Conservation (phyloP, 2,113 vertebrate species). For the Syngnathus typhle region DNA sequence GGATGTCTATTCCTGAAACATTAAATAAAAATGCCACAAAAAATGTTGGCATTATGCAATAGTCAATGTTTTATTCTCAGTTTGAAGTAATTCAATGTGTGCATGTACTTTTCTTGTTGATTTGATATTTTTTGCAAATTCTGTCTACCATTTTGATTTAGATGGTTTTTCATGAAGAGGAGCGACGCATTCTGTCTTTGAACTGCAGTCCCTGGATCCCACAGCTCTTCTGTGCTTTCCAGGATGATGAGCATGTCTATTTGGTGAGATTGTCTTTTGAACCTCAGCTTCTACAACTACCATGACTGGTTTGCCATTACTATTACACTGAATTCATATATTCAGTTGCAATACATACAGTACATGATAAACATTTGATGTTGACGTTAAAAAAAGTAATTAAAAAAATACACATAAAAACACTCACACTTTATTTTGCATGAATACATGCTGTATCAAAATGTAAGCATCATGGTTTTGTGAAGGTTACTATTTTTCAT, state of each 20-base stretch:
- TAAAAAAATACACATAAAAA: too few species aligned
- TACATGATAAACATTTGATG: not conserved
- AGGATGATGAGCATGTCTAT: constrained; percentile 87
- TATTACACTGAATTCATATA: not conserved
- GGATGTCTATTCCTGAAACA: constrained; percentile 1
- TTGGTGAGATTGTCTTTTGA: constrained; percentile 74
- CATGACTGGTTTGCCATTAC: not conserved
- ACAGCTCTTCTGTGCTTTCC: constrained; percentile 86
- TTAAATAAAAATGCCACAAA: constrained; percentile 1
- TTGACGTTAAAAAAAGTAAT: not conserved
- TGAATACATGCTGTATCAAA: not conserved
- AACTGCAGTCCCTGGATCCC: constrained; percentile 89
- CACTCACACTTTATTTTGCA: not conserved
- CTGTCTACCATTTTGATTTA: constrained; percentile 38
- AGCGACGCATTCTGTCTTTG: constrained; percentile 78
- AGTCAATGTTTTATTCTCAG: not conserved
- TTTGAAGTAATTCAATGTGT: not conserved
- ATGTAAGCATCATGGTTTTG: not conserved
- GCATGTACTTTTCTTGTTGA: not conserved
- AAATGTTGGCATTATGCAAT: not conserved
- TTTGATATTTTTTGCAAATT: not conserved
- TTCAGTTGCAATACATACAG: not conserved
- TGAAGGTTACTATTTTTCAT: constrained; percentile 4
- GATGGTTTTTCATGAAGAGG: constrained; percentile 90
- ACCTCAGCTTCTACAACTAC: not conserved